Conservation (phyloP, 2,888 invertebrate genomes). For the Apamea sordens region DNA sequence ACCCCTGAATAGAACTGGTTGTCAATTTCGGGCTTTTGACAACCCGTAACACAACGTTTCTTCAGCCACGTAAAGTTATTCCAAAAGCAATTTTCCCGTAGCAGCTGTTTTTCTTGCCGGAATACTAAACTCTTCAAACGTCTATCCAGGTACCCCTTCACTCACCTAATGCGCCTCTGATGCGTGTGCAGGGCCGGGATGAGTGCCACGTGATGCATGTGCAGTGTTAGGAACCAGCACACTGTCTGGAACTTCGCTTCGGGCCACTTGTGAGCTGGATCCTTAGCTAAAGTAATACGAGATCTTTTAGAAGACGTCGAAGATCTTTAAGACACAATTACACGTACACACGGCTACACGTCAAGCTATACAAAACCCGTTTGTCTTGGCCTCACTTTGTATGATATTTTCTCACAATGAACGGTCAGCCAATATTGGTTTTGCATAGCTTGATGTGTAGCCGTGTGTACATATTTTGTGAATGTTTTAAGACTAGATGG, state of each 20-base stretch:
- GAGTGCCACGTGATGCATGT: slow-evolving; percentile 97
- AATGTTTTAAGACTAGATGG: neutral
- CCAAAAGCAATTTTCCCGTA: neutral
- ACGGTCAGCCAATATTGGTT: too few species aligned
- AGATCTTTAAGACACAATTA: too few species aligned
- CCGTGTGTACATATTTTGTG: too few species aligned
- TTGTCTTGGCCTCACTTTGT: too few species aligned
- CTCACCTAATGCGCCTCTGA: slow-evolving; percentile 86
- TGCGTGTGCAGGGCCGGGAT: slow-evolving; percentile 96
- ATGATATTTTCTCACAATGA: too few species aligned
- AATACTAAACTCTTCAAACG: neutral
- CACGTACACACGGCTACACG: too few species aligned
- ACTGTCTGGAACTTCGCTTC: slow-evolving; percentile 98
- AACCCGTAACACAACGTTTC: neutral
- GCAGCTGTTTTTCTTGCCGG: neutral
- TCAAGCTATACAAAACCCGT: too few species aligned
- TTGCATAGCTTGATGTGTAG: too few species aligned
- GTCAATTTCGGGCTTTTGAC: neutral
- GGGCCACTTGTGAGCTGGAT: slow-evolving; percentile 91
- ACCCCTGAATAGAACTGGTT: neutral
- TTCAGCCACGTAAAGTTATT: neutral
- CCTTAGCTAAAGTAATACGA: slow-evolving; percentile 79
- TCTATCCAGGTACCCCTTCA: neutral
- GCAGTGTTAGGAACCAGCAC: slow-evolving; percentile 98
- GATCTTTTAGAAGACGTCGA: neutral